These are phyloP conservation scores for Phasia obesa DNA, from an alignment of 2,888 invertebrate species.

Conservation along the genomic window DNA sequence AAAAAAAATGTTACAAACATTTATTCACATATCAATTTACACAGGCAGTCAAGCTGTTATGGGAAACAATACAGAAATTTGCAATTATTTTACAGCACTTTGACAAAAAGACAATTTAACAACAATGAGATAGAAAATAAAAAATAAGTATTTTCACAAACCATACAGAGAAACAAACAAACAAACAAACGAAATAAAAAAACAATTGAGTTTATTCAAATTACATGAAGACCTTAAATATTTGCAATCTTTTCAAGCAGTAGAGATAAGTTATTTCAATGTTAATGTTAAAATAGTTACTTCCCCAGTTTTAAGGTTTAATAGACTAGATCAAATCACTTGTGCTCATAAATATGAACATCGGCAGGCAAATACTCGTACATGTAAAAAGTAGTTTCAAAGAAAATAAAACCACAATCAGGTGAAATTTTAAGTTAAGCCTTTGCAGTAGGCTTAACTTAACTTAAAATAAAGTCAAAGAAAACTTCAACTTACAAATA, in stretches of 20 bases:
- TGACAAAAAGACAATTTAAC: constrained; percentile 31
- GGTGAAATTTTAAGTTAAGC: constrained; percentile 25
- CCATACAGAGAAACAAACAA: neutral
- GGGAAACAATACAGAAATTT: constrained; percentile 43
- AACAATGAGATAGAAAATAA: neutral
- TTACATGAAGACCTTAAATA: constrained; percentile 62
- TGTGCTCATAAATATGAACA: neutral
- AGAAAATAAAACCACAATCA: constrained; percentile 20
- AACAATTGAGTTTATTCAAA: constrained; percentile 52
- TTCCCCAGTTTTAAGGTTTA: constrained; percentile 54
- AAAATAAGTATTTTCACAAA: constrained; percentile 13
- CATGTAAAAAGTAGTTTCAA: neutral
- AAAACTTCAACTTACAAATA: neutral
- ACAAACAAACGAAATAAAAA: no score
- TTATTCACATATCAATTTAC: constrained; percentile 48
- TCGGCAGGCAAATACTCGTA: neutral
- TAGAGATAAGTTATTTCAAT: constrained; percentile 58
- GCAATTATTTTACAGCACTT: constrained; percentile 34
- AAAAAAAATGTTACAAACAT: neutral
- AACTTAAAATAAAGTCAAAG: constrained; percentile 11
- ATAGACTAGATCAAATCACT: constrained; percentile 50
- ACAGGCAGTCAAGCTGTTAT: neutral
- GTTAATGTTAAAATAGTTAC: constrained; percentile 53
- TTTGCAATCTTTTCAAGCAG: constrained; percentile 39
- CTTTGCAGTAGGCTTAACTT: constrained; percentile 36